Evolutionary conservation across 1,140 invertebrate genomes (phyloP).

Genomic region (Drosophila repletoides): DNA sequence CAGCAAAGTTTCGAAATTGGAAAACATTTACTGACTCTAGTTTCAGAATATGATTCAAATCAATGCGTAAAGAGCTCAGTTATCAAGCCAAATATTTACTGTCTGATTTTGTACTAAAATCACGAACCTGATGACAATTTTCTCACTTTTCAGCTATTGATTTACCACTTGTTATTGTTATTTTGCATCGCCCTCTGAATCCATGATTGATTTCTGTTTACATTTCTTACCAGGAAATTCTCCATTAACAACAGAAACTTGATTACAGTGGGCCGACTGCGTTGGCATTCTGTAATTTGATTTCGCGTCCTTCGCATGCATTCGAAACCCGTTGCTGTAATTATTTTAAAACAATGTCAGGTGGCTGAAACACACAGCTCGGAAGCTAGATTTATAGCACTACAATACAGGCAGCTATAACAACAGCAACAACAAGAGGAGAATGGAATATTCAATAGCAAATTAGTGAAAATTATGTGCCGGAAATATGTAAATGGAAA

Average conservation of each 20-base stretch:
- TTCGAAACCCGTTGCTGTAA: constrained; percentile 22
- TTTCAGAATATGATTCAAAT: too few relatives aligned
- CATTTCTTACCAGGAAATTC: constrained; percentile 20
- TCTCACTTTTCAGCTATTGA: constrained; percentile 3
- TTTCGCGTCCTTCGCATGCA: constrained; percentile 33
- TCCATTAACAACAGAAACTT: background rate
- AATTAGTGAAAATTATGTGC: constrained; percentile 13
- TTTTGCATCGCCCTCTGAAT: constrained; percentile 12
- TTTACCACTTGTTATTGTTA: constrained; percentile 5
- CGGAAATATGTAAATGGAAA: background rate
- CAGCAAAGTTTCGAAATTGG: too few relatives aligned
- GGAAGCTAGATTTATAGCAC: constrained; percentile 31
- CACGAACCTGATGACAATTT: too few relatives aligned
- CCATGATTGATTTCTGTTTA: constrained; percentile 73
- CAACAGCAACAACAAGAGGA: background rate
- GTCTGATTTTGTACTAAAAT: too few relatives aligned
- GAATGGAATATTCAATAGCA: background rate
- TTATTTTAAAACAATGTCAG: constrained; percentile 42
- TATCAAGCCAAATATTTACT: too few relatives aligned
- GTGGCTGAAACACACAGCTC: constrained; percentile 11
- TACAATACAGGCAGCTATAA: background rate
- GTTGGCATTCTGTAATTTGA: constrained; percentile 45
- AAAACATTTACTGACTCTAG: too few relatives aligned
- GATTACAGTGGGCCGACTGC: constrained; percentile 6
- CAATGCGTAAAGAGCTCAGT: too few relatives aligned